Conservation (phyloP, 2,797 vertebrate genomes). For the Galagoides demidoff region DNA sequence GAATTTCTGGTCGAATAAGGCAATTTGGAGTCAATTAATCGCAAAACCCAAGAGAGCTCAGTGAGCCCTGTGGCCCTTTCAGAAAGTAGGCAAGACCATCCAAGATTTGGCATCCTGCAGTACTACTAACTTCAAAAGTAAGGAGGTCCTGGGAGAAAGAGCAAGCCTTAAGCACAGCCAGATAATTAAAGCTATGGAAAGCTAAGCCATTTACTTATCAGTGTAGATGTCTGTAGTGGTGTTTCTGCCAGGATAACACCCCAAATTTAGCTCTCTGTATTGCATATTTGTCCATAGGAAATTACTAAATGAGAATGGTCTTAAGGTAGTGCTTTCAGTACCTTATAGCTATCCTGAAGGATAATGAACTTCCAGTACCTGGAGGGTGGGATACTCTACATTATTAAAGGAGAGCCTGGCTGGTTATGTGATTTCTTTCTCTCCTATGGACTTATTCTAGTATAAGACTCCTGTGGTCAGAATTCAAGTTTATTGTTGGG, state of each 20-base stretch:
- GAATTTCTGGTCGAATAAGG: slow-evolving; percentile 52
- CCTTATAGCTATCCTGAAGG: background rate
- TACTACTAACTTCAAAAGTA: background rate
- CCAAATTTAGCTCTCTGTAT: background rate
- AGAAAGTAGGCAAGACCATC: background rate
- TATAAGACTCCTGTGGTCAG: background rate
- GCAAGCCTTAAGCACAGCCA: background rate
- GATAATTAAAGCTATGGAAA: slow-evolving; percentile 16
- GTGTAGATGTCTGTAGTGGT: background rate
- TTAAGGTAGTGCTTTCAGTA: background rate
- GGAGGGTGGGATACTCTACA: background rate
- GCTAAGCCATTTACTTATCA: background rate
- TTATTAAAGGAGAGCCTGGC: slow-evolving; percentile 14
- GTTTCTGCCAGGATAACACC: slow-evolving; percentile 6
- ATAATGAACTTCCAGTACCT: background rate
- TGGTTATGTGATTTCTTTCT: background rate
- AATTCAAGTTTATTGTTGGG: slow-evolving; percentile 13
- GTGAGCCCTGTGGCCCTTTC: background rate
- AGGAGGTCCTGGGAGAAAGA: background rate
- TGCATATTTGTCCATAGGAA: background rate
- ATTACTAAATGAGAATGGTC: background rate
- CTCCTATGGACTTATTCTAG: background rate
- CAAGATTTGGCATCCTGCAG: background rate
- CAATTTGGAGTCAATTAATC: slow-evolving; percentile 6
- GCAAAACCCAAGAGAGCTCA: background rate